phyloP scores from a whole-genome alignment of 2,888 invertebrate genomes.

The Cataglyphis altisquamis region DNA sequence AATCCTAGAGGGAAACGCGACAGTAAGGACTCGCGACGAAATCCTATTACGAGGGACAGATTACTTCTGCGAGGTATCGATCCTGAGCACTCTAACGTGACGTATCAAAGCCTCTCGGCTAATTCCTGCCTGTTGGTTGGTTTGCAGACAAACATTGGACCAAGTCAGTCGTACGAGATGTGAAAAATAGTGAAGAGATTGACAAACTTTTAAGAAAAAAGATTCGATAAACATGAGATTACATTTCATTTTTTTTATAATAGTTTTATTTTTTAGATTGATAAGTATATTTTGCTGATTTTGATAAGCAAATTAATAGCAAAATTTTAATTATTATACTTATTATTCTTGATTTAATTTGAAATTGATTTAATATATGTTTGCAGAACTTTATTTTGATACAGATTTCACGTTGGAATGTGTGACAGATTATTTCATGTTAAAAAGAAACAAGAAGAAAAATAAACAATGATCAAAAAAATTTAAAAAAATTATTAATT shows the following conservation, averaged over 20 bases:
- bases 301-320: background rate
- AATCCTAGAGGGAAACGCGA: conserved; percentile 61
- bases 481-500: background rate
- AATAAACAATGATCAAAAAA: background rate
- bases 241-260: background rate
- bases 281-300: background rate
- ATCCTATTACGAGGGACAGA: conserved; percentile 78
- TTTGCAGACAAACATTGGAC: conserved; percentile 35
- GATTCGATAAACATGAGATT: background rate
- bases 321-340: background rate
- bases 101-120: conserved; percentile 39
- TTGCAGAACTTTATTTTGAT: background rate
- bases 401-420: background rate
- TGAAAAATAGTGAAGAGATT: conserved; percentile 4
- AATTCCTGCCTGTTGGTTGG: conserved; percentile 14
- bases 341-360: background rate
- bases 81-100: conserved; percentile 42
- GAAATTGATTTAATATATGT: background rate
- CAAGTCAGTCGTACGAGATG: background rate
- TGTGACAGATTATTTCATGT: background rate
- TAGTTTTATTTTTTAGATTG: background rate
- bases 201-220: background rate
- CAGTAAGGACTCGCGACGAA: conserved; percentile 69
- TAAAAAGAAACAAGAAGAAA: background rate
- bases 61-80: conserved; percentile 65